phyloP scores from a whole-genome alignment of 2,797 vertebrate species.

The Pantherophis vulpinus region DNA sequence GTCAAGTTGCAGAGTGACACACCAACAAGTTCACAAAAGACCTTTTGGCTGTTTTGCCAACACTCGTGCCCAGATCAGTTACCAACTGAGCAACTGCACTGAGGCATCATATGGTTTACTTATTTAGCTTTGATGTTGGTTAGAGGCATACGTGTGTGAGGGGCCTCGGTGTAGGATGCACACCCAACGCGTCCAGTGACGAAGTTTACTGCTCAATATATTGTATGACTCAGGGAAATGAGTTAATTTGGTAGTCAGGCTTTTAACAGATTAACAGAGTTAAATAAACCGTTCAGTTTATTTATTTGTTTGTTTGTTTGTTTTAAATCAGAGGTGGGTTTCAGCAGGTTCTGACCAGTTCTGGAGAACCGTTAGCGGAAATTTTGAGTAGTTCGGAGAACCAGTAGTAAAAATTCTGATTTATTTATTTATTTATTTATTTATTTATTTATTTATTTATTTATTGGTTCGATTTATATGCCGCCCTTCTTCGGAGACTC shows the following conservation, averaged over 20 bases:
- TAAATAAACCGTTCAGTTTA: background rate
- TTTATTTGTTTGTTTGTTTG: no score
- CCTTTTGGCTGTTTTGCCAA: background rate
- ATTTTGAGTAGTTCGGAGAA: no score
- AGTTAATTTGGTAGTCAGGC: background rate
- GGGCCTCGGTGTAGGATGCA: background rate
- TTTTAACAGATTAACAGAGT: background rate
- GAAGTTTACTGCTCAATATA: background rate
- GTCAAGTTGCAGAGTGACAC: background rate
- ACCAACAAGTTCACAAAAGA: background rate
- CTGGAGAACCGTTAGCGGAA: no score
- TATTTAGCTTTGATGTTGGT: background rate
- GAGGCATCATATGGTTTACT: background rate
- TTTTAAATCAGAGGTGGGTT: no score
- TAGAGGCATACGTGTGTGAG: background rate
- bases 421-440: no score
- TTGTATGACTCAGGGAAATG: background rate
- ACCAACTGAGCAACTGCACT: background rate
- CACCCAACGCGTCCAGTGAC: background rate
- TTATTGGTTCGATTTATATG: no score
- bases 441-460: no score
- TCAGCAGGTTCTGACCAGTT: no score
- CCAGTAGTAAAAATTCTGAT: no score
- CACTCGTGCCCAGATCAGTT: background rate
- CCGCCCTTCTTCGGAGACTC: no score